Conservation (phyloP, 2,888 invertebrate species). For the Papilio demoleus region DNA sequence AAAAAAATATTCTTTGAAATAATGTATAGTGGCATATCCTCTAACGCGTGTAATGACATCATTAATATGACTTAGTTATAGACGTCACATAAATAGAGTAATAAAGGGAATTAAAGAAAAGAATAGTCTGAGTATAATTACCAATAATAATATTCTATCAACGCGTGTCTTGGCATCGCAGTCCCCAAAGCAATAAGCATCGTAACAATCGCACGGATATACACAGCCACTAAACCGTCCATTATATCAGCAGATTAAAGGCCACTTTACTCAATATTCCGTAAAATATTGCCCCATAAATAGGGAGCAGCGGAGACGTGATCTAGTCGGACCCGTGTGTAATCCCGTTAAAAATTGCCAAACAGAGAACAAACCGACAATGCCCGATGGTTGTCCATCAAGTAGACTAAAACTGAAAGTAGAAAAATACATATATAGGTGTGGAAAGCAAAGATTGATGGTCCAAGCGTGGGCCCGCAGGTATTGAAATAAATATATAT, state of each 20-base stretch:
- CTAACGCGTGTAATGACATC: neutral
- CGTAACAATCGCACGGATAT: slow-evolving; percentile 68
- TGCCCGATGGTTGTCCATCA: slow-evolving; percentile 72
- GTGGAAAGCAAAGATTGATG: neutral
- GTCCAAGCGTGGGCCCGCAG: neutral
- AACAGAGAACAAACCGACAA: slow-evolving; percentile 79
- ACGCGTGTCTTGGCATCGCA: slow-evolving; percentile 54
- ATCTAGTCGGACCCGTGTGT: slow-evolving; percentile 68
- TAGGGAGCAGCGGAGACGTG: slow-evolving; percentile 78
- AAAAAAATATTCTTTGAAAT: neutral
- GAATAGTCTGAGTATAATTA: slow-evolving; percentile 4
- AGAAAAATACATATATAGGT: slow-evolving; percentile 54
- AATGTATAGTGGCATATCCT: neutral
- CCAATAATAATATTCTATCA: neutral
- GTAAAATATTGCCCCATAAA: slow-evolving; percentile 82
- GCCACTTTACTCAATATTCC: slow-evolving; percentile 82
- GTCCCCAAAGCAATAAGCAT: slow-evolving; percentile 65
- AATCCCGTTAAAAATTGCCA: slow-evolving; percentile 83
- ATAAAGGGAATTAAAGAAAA: neutral
- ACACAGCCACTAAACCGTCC: slow-evolving; percentile 63
- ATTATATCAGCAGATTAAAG: slow-evolving; percentile 83
- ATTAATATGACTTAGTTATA: neutral
- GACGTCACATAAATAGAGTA: neutral
- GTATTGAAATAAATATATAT: neutral
- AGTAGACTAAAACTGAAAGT: slow-evolving; percentile 70